These are phyloP conservation scores for Cyphomyrus discorhynchus DNA, from an alignment of 2,113 vertebrate species.

Conservation along the genomic window DNA sequence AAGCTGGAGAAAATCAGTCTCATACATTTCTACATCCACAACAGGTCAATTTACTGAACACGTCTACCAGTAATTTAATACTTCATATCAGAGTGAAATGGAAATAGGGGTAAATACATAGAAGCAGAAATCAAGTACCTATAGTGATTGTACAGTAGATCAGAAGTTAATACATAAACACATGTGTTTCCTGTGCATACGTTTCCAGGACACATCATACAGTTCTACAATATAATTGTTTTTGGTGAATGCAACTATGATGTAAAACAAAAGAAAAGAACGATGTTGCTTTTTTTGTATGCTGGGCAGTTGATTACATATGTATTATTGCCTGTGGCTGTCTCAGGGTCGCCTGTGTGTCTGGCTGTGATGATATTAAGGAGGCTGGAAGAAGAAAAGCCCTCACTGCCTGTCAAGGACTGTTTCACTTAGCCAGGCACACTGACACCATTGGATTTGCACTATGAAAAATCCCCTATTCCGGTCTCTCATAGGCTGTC, in stretches of 20 bases:
- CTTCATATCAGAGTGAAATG: background rate
- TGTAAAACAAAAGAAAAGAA: background rate
- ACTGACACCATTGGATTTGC: background rate
- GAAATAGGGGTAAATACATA: background rate
- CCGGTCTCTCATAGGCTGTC: background rate
- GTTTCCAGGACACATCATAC: background rate
- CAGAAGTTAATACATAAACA: background rate
- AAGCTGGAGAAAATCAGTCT: background rate
- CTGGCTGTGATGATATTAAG: background rate
- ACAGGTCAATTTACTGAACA: background rate
- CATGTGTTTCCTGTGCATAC: background rate
- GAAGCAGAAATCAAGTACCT: background rate
- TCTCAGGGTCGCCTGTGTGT: background rate
- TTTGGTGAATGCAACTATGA: background rate
- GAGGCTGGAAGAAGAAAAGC: background rate
- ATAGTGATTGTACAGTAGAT: background rate
- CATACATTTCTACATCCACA: background rate
- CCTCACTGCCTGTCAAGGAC: background rate
- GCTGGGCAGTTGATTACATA: background rate
- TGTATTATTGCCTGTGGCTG: conserved; percentile 1
- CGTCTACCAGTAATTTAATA: background rate
- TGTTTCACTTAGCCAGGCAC: conserved; percentile 8
- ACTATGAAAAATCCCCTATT: background rate
- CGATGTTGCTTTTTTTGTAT: background rate
- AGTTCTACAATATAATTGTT: background rate